phyloP scores from a whole-genome alignment of 2,888 invertebrate genomes.

The Scaptodrosophila latifasciaeformis region DNA sequence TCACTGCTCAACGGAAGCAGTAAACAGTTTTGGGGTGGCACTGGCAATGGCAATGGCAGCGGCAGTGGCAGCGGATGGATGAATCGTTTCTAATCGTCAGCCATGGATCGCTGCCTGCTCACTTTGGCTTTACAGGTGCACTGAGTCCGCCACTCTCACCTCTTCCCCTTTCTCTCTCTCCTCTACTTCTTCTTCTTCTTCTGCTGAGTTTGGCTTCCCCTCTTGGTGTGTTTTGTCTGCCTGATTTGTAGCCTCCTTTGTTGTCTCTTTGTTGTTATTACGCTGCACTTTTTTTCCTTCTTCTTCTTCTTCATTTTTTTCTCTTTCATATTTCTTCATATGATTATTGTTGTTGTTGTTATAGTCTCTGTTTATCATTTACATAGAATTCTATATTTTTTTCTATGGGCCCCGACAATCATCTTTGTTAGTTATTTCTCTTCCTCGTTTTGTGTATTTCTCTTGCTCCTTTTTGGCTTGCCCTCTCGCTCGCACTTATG shows the following conservation, averaged over 20 bases:
- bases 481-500: slow-evolving; percentile 17
- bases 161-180: too few relatives aligned
- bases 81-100: slow-evolving; percentile 46
- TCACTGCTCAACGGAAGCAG: slow-evolving; percentile 50
- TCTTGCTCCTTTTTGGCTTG: too few relatives aligned
- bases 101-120: slow-evolving; percentile 30
- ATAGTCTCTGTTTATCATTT: slow-evolving; percentile 52
- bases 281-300: slow-evolving; percentile 6
- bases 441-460: slow-evolving; percentile 29
- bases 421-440: slow-evolving; percentile 48
- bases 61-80: slow-evolving; percentile 15
- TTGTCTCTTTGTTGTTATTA: slow-evolving; percentile 6
- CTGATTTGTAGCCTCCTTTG: slow-evolving; percentile 19
- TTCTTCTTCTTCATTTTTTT: neutral
- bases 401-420: too few relatives aligned
- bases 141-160: slow-evolving; percentile 35
- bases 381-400: slow-evolving; percentile 52
- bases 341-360: slow-evolving; percentile 53
- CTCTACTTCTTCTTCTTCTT: too few relatives aligned
- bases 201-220: too few relatives aligned
- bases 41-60: slow-evolving; percentile 17
- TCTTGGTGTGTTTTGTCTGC: too few relatives aligned
- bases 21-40: slow-evolving; percentile 44
- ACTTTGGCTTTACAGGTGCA: slow-evolving; percentile 55
- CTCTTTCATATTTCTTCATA: slow-evolving; percentile 8